Conservation (phyloP, 2,113 vertebrate genomes). For the Carlito syrichta region DNA sequence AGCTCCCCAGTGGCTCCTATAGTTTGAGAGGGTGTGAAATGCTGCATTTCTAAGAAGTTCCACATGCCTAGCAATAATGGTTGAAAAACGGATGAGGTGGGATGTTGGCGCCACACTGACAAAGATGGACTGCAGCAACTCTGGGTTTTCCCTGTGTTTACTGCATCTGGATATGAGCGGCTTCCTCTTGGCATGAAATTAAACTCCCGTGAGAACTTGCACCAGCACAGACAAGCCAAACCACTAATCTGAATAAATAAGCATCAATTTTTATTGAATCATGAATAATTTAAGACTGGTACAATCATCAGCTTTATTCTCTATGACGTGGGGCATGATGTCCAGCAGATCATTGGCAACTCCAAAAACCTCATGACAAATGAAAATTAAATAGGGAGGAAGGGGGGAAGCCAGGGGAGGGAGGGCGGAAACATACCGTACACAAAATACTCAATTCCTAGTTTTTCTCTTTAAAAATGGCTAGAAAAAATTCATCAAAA, state of each 20-base stretch:
- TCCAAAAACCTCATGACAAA: conserved; percentile 87
- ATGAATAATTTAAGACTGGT: conserved; percentile 99
- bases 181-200: not conserved
- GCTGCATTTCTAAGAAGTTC: not conserved
- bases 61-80: accelerated
- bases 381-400: conserved; percentile 88
- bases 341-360: conserved; percentile 84
- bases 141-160: not conserved
- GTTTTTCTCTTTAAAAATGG: conserved; percentile 95
- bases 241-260: conserved; percentile 93
- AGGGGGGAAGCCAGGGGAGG: not conserved
- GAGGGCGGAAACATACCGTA: conserved; percentile 86
- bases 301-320: conserved; percentile 95
- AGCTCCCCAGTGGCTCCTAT: not conserved
- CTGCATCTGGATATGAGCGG: not conserved
- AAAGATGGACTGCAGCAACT: not conserved
- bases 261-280: conserved; percentile 97
- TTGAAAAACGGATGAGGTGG: not conserved
- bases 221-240: conserved; percentile 56
- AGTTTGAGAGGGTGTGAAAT: not conserved
- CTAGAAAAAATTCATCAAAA: conserved; percentile 97
- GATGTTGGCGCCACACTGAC: accelerated
- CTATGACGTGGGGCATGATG: conserved; percentile 83
- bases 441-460: conserved; percentile 97
- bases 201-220: not conserved